A percentile compares a stretch with the other conserved stretches of the same genome.
Conservation (phyloP, 1,140 invertebrate genomes). For the Dinothrombium tinctorium region DNA sequence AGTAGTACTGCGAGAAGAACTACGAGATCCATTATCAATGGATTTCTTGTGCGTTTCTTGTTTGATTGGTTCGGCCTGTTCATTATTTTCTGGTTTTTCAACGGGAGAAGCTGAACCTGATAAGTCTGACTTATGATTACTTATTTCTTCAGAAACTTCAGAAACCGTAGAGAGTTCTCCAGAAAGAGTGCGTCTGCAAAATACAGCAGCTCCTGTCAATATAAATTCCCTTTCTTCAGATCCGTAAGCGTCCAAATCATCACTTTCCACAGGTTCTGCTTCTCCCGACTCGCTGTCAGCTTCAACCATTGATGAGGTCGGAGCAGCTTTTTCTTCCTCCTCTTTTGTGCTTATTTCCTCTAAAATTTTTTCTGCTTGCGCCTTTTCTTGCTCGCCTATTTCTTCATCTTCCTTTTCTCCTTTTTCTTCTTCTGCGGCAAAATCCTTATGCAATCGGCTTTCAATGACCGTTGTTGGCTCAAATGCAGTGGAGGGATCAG, state of each 20-base stretch:
- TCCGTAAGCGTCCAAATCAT: background rate
- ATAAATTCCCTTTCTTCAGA: background rate
- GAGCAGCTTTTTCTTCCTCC: background rate
- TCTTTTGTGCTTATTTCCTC: background rate
- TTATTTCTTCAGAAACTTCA: conserved; percentile 17
- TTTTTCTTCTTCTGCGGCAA: background rate
- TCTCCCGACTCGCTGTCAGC: background rate
- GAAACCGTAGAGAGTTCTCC: conserved; percentile 16
- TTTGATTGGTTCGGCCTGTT: background rate
- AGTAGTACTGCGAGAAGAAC: background rate
- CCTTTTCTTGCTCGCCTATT: background rate
- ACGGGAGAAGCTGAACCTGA: background rate
- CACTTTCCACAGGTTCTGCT: background rate
- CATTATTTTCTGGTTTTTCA: background rate
- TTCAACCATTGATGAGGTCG: background rate
- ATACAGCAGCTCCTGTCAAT: background rate
- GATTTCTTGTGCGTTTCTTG: background rate
- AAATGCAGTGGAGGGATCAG: conserved; percentile 9
- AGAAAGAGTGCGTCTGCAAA: conserved; percentile 2
- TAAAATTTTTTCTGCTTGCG: background rate
- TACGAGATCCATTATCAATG: background rate
- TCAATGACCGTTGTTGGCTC: conserved; percentile 7
- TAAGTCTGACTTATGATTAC: conserved; percentile 6
- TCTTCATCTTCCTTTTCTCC: background rate
- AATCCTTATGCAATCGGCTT: background rate